Conservation (phyloP, 2,888 invertebrate genomes). For the Drosophila kanekoi region DNA sequence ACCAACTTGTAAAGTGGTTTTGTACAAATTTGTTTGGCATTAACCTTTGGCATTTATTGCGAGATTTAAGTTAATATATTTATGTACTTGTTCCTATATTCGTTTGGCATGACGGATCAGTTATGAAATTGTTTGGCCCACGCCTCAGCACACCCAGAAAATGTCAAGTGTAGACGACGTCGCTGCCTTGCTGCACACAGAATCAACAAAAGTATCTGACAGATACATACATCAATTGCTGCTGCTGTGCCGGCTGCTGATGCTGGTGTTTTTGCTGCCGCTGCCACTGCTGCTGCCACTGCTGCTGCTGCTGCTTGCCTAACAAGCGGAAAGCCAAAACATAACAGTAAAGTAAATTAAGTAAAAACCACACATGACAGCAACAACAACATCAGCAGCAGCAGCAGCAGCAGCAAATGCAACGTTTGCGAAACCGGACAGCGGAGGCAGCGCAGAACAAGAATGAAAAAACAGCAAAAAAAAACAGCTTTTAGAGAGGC, state of each 20-base stretch:
- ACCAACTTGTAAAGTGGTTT: constrained; percentile 28
- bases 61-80: constrained; percentile 25
- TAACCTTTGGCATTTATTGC: constrained; percentile 71
- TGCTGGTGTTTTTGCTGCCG: constrained; percentile 19
- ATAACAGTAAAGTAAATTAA: constrained; percentile 77
- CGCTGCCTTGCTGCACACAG: constrained; percentile 39
- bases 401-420: constrained; percentile 44
- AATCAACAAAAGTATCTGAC: constrained; percentile 64
- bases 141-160: constrained; percentile 68
- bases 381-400: constrained; percentile 35
- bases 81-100: constrained; percentile 17
- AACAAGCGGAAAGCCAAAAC: constrained; percentile 76
- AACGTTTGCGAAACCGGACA: constrained; percentile 64
- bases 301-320: constrained; percentile 55
- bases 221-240: constrained; percentile 62
- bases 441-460: constrained; percentile 30
- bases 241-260: constrained; percentile 29
- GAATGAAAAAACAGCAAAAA: constrained; percentile 16
- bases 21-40: constrained; percentile 63
- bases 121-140: constrained; percentile 60
- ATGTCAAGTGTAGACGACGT: constrained; percentile 60
- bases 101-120: constrained; percentile 50
- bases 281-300: constrained; percentile 13
- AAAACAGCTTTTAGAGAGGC: constrained; percentile 15
- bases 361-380: constrained; percentile 65